These are phyloP conservation scores for Ifrita kowaldi DNA, from an alignment of 2,113 vertebrate genomes.

Conservation along the genomic window DNA sequence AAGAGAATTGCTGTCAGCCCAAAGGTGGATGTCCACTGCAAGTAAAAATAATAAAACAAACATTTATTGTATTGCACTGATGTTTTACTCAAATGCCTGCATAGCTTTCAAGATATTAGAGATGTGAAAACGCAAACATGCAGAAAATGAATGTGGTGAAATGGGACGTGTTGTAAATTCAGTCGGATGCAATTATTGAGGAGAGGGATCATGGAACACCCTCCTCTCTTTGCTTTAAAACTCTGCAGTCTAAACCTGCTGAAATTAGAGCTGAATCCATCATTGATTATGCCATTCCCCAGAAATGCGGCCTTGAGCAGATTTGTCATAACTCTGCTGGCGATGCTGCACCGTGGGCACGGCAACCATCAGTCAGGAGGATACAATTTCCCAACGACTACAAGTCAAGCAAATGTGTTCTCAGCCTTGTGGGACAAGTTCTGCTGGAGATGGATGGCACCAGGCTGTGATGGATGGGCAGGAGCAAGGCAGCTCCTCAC, in stretches of 20 bases:
- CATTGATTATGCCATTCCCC: slow-evolving; percentile 2
- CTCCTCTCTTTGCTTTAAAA: neutral
- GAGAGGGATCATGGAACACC: neutral
- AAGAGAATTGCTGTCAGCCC: neutral
- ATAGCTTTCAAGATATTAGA: neutral
- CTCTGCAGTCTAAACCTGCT: neutral
- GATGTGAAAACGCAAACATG: accelerated
- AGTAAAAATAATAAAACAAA: neutral
- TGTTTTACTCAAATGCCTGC: neutral
- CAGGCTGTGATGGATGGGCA: neutral
- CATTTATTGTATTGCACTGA: neutral
- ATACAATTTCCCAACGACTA: neutral
- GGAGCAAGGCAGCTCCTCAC: neutral
- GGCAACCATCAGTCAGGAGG: neutral
- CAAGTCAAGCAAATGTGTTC: neutral
- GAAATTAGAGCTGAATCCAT: neutral
- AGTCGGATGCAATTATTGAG: neutral
- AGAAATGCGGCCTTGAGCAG: slow-evolving; percentile 19
- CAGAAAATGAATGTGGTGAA: neutral
- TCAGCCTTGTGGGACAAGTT: neutral
- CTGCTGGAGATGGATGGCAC: slow-evolving; percentile 1
- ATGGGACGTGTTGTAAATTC: neutral
- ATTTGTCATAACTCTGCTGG: neutral
- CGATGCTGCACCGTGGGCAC: neutral
- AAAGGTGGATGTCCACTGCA: neutral